These are phyloP conservation scores for Ornithoptera alexandrae DNA, from an alignment of 2,888 invertebrate genomes.

Conservation along the genomic window DNA sequence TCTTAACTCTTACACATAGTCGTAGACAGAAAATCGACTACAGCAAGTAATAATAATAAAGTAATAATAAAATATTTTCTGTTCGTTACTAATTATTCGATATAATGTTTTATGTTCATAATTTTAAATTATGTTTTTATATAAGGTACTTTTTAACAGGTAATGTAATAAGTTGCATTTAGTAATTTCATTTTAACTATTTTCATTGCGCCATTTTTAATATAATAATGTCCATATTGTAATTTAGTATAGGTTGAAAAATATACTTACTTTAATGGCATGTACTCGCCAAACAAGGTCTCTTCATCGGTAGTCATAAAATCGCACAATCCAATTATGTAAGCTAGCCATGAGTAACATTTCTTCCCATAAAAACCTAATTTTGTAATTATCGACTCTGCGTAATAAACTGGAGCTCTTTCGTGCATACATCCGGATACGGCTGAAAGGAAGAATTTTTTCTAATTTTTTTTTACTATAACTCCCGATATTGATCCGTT, in stretches of 20 bases:
- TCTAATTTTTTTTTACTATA: background rate
- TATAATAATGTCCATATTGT: background rate
- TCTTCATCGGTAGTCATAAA: conserved; percentile 51
- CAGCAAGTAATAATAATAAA: no score
- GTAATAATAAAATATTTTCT: no score
- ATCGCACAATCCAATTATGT: conserved; percentile 76
- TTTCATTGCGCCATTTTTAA: no score
- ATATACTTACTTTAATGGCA: conserved; percentile 63
- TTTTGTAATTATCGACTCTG: conserved; percentile 76
- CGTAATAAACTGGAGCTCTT: conserved; percentile 80
- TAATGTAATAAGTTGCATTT: no score
- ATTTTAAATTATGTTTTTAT: no score
- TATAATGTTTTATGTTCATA: no score
- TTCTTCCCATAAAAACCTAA: conserved; percentile 79
- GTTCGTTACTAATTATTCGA: no score
- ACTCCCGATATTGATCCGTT: no score
- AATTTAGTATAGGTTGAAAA: background rate
- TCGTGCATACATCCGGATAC: conserved; percentile 80
- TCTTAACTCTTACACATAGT: background rate
- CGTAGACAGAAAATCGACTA: no score
- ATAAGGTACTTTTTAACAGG: no score
- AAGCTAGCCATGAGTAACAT: conserved; percentile 76
- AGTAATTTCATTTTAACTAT: no score
- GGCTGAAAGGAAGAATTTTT: conserved; percentile 48
- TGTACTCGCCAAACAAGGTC: conserved; percentile 75